A percentile compares a stretch with the other conserved stretches of the same genome.
These are phyloP conservation scores for Thumatha senex DNA, from an alignment of 2,888 invertebrate species.

Conservation along the genomic window DNA sequence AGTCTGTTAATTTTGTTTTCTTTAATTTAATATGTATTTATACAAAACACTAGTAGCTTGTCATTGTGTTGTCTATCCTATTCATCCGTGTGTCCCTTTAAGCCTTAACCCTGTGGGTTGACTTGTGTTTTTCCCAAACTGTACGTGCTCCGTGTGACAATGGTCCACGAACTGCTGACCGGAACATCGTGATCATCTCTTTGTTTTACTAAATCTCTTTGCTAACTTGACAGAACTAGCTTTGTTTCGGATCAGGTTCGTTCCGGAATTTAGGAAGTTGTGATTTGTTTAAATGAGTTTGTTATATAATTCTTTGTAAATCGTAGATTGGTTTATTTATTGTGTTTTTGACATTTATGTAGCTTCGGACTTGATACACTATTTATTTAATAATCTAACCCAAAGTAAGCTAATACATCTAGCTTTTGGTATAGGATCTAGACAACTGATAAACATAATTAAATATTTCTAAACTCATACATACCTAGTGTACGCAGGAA, in stretches of 20 bases:
- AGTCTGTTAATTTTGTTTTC: no score
- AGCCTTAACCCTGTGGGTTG: constrained; percentile 13
- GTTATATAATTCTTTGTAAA: not conserved
- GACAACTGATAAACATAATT: no score
- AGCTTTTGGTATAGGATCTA: no score
- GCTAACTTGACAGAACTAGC: constrained; percentile 23
- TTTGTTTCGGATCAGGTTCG: constrained; percentile 17
- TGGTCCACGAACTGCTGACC: constrained; percentile 28
- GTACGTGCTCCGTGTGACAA: constrained; percentile 43
- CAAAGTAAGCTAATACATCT: no score
- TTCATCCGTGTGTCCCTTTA: constrained; percentile 4
- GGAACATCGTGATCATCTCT: constrained; percentile 36
- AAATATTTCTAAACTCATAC: no score
- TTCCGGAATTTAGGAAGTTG: not conserved
- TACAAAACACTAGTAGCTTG: no score
- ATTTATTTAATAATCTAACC: no score
- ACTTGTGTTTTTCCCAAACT: constrained; percentile 19
- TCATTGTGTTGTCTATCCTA: not conserved
- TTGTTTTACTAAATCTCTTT: constrained; percentile 42
- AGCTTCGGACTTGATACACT: no score
- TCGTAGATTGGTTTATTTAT: not conserved
- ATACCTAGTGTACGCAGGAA: no score
- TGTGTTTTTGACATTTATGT: no score
- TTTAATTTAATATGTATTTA: no score
- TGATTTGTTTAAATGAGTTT: not conserved